Evolutionary conservation across 53 echinoderm and acorn worm species (phyloP).

Genomic region (Pentamera pediparva): DNA sequence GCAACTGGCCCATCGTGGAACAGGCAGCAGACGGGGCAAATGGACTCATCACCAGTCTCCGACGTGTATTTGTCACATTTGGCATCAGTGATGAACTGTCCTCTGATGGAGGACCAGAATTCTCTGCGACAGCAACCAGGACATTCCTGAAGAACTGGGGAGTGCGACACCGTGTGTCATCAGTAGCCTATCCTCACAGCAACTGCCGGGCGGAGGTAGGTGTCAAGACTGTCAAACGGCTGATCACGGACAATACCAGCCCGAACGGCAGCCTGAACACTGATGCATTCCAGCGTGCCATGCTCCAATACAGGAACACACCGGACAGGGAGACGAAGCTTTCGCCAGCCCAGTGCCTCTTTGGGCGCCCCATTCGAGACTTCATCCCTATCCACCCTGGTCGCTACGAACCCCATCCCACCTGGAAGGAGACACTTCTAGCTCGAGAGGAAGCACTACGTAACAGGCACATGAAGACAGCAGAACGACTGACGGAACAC

Average conservation of each 20-base stretch:
- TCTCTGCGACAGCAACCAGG: conserved; percentile 8
- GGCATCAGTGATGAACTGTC: conserved; percentile 48
- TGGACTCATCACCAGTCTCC: conserved; percentile 40
- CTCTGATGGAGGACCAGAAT: conserved; percentile 54
- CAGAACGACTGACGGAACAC: conserved; percentile 34
- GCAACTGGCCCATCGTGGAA: conserved; percentile 48
- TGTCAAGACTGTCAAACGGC: conserved; percentile 46
- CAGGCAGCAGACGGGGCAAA: not conserved
- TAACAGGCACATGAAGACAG: conserved; percentile 46
- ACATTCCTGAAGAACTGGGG: conserved; percentile 46
- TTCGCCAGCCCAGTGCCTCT: conserved; percentile 57
- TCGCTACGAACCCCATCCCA: conserved; percentile 41
- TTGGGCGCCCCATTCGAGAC: conserved; percentile 51
- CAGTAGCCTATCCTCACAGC: too few relatives aligned
- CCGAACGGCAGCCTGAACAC: too few relatives aligned
- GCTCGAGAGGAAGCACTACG: conserved; percentile 36
- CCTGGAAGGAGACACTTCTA: conserved; percentile 39
- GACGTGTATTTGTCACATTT: conserved; percentile 40
- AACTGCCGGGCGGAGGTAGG: too few relatives aligned
- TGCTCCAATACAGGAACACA: too few relatives aligned
- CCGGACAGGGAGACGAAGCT: conserved; percentile 34
- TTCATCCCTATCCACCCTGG: conserved; percentile 49
- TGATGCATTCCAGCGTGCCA: too few relatives aligned
- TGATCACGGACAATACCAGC: too few relatives aligned
- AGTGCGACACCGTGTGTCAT: conserved; percentile 41